Base-by-base conservation (phyloP, 2,113 vertebrate species). In the Gopherus flavomarginatus region DNA sequence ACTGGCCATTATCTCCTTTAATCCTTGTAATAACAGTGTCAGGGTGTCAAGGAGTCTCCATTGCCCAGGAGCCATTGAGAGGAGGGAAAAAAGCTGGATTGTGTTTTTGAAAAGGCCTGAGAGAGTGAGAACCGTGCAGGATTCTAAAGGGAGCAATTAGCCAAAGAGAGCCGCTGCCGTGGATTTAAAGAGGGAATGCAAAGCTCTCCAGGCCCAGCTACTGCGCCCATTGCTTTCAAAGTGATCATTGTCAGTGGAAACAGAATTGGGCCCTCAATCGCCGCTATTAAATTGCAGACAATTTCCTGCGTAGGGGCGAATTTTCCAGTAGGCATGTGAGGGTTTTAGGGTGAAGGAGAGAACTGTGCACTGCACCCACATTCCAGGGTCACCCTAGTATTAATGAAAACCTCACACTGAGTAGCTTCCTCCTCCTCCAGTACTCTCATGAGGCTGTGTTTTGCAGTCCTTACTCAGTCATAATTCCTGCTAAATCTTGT, bases 21-120 rank as follows among this genome's bases (percentile, higher is more conserved):
- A 92, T 88, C 91, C 91, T 88, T 92, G 78, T 56, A 92, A 88
- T 84, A 84, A 88, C 86, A 84, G 81, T 78, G 81, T 88, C 81
- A 92, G 72, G 78, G 72, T 91, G 88, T 96, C 90, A 89, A 88
- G 59, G 69, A 77, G 72, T 81, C 84, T 88, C 90, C 89, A 82
- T 84, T 91, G 88, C 84, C 84, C 44, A 62, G 47, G 53, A 83
- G 65, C 49, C 81, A 82, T 65, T 75, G 83, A 79, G 49, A 26
- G 50, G 77, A 24, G 44, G 50, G 17, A 24, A 44, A 16, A 81
- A 27, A 47, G 26, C 72, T 81, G 69, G 62, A 83, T 27, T 87
- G 69, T 59, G 21, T 52, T 14, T 57, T 35, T 42, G 47, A 42
- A 52, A 92, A 83, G 65, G 38, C n/a, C n/a, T 35, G 26, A 50